Evolutionary conservation across 2,888 invertebrate genomes (phyloP).

Genomic region (Archips xylosteana): DNA sequence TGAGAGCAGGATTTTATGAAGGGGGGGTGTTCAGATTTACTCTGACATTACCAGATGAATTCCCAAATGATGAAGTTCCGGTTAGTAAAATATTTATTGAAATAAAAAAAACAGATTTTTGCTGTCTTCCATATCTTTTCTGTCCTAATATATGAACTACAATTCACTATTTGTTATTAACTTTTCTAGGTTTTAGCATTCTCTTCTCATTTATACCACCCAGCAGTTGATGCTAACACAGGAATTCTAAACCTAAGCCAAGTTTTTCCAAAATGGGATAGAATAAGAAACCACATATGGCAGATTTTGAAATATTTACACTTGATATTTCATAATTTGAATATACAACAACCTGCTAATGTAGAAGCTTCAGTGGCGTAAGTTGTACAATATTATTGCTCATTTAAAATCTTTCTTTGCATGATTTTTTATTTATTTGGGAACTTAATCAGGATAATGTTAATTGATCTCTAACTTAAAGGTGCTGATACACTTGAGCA

Average conservation of each 20-base stretch:
- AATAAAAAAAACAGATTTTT: neutral
- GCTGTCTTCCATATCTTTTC: neutral
- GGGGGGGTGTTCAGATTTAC: constrained; percentile 96
- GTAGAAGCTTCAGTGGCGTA: constrained; percentile 89
- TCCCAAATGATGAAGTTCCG: constrained; percentile 94
- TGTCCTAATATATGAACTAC: neutral
- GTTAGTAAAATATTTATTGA: constrained; percentile 82
- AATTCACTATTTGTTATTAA: constrained; percentile 3
- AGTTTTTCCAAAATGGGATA: constrained; percentile 95
- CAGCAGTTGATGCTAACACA: constrained; percentile 91
- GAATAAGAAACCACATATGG: constrained; percentile 94
- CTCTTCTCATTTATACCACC: constrained; percentile 94
- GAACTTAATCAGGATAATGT: no score
- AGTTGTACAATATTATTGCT: constrained; percentile 56
- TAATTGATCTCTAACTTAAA: no score
- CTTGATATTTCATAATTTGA: constrained; percentile 93
- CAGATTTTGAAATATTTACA: constrained; percentile 94
- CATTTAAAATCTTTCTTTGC: neutral
- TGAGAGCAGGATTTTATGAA: constrained; percentile 94
- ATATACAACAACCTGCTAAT: constrained; percentile 89
- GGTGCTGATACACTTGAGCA: no score
- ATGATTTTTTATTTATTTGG: constrained; percentile 3
- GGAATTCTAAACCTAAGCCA: constrained; percentile 91
- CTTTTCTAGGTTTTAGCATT: constrained; percentile 91
- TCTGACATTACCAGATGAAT: constrained; percentile 93